Evolutionary conservation across 37 sponge, comb jelly and placozoan species (phyloP).

Genomic region (Tethya wilhelma): DNA sequence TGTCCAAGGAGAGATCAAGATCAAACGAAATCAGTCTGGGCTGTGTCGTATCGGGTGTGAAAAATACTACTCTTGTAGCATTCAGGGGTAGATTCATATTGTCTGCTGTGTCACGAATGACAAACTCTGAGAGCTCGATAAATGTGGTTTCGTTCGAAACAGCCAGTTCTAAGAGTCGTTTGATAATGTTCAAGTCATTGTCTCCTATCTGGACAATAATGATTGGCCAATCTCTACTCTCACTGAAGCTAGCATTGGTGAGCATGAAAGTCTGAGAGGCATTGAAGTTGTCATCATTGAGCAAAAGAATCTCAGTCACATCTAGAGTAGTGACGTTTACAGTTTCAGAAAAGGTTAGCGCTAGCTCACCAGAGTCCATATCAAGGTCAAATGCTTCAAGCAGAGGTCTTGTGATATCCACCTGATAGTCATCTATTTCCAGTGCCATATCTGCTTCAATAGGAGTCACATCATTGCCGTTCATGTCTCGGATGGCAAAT

Average conservation of each 20-base stretch:
- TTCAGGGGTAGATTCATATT: conserved; percentile 65
- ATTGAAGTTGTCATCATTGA: conserved; percentile 9
- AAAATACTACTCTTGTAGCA: conserved; percentile 46
- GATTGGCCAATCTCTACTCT: conserved; percentile 67
- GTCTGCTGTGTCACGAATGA: conserved; percentile 66
- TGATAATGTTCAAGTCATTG: conserved; percentile 83
- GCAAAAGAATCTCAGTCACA: conserved; percentile 68
- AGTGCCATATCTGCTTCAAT: conserved; percentile 52
- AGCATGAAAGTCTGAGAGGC: conserved; percentile 44
- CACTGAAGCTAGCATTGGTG: conserved; percentile 48
- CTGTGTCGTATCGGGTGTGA: conserved; percentile 72
- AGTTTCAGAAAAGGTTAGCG: conserved; percentile 84
- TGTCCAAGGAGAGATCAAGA: conserved; percentile 69
- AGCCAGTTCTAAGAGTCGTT: conserved; percentile 52
- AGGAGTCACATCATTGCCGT: conserved; percentile 62
- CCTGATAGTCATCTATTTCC: conserved; percentile 28
- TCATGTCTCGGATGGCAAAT: conserved; percentile 78
- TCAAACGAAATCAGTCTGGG: conserved; percentile 78
- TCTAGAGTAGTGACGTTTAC: conserved; percentile 77
- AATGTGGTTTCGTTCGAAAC: conserved; percentile 65
- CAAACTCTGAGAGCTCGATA: conserved; percentile 37
- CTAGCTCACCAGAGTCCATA: conserved; percentile 68
- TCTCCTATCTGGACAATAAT: conserved; percentile 57
- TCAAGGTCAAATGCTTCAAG: conserved; percentile 72
- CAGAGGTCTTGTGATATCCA: conserved; percentile 61